Evolutionary conservation across 2,888 invertebrate genomes (phyloP).

Genomic region (Steromphala cineraria): DNA sequence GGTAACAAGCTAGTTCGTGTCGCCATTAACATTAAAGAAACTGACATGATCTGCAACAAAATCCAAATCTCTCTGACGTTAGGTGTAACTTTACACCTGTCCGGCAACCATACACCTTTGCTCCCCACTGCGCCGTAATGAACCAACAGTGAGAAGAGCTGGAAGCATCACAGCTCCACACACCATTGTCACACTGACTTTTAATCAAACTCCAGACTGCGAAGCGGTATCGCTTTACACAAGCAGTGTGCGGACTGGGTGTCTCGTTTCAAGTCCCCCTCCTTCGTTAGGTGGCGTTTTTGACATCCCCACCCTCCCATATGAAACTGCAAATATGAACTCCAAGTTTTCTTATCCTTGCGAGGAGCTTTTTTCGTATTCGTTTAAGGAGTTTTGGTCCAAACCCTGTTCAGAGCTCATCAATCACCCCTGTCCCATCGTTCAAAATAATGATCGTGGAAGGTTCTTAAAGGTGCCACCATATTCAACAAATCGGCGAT

Average conservation of each 20-base stretch:
- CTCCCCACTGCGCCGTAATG: background rate
- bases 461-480: too few relatives aligned
- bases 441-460: too few relatives aligned
- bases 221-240: background rate
- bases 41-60: background rate
- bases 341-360: background rate
- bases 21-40: background rate
- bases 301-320: background rate
- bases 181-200: slow-evolving; percentile 7
- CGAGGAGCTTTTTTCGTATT: background rate
- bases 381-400: background rate
- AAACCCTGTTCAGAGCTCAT: too few relatives aligned
- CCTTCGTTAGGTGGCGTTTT: background rate
- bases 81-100: background rate
- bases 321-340: too few relatives aligned
- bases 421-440: too few relatives aligned
- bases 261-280: background rate
- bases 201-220: slow-evolving; percentile 12
- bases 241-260: background rate
- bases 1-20: too few relatives aligned
- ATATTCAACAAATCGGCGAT: too few relatives aligned
- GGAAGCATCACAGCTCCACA: background rate
- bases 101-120: background rate
- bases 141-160: background rate
- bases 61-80: background rate